phyloP scores from a whole-genome alignment of 2,797 vertebrate genomes.

The Myiotriccus ornatus region DNA sequence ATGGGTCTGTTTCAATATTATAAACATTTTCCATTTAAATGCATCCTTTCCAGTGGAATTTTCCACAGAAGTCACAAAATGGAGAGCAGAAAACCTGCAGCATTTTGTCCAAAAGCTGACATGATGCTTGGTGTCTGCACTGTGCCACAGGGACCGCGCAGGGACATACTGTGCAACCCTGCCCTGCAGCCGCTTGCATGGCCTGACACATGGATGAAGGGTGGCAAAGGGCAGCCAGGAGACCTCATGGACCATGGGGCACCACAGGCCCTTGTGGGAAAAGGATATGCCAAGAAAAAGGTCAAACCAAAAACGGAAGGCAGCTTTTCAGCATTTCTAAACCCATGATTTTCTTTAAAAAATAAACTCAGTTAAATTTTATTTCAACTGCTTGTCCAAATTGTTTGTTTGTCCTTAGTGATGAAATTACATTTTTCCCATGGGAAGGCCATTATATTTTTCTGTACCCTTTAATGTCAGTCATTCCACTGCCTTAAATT shows the following conservation, averaged over 20 bases:
- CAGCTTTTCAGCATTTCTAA: conserved; percentile 53
- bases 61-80: neutral
- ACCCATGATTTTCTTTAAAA: conserved; percentile 30
- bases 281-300: conserved; percentile 12
- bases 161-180: fast-evolving
- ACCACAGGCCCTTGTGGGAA: neutral
- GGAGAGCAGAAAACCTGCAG: neutral
- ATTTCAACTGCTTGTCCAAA: conserved; percentile 40
- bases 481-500: neutral
- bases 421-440: conserved; percentile 49
- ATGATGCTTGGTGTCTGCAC: neutral
- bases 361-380: conserved; percentile 40
- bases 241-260: neutral
- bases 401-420: conserved; percentile 45
- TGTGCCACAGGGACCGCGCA: fast-evolving
- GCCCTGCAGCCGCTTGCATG: fast-evolving
- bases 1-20: neutral
- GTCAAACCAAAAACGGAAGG: conserved; percentile 5
- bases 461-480: neutral
- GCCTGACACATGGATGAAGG: fast-evolving
- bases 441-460: conserved; percentile 11
- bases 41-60: conserved; percentile 36
- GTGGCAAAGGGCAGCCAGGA: neutral
- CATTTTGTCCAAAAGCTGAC: neutral
- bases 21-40: neutral